A percentile compares a stretch with the other conserved stretches of the same genome.
Evolutionary conservation across 2,113 vertebrate species (phyloP).

Genomic region (Ptilorrhoa leucosticta): DNA sequence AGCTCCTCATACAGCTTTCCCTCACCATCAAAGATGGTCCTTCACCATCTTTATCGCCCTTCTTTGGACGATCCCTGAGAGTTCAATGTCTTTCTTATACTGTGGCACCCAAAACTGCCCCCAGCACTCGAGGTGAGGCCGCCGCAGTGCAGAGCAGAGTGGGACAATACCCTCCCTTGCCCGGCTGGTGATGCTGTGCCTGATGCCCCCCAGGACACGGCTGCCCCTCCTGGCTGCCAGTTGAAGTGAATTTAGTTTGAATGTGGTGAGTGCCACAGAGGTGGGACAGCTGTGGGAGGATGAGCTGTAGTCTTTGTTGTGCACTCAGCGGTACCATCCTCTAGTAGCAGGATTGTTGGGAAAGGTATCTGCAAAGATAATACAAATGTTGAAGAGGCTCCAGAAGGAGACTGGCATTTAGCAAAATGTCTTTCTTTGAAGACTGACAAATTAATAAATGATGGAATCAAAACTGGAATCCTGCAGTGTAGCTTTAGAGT

Average conservation of each 20-base stretch:
- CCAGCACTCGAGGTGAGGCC: neutral
- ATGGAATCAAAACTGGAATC: constrained; percentile 25
- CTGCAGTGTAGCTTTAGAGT: constrained; percentile 14
- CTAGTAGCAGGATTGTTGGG: neutral
- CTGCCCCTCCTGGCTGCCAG: neutral
- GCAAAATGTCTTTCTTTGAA: constrained; percentile 22
- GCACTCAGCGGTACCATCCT: neutral
- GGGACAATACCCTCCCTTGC: neutral
- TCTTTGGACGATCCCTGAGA: rapidly evolving
- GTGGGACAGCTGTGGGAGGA: neutral
- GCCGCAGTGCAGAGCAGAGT: rapidly evolving
- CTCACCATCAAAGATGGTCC: neutral
- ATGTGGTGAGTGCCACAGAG: neutral
- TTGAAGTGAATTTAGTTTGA: neutral
- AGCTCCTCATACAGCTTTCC: rapidly evolving
- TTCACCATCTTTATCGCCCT: neutral
- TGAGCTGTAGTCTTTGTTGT: neutral
- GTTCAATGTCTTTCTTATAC: neutral
- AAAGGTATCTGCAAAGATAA: neutral
- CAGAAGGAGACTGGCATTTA: constrained; percentile 4
- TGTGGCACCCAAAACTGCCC: neutral
- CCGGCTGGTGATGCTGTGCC: rapidly evolving
- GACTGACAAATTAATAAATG: constrained; percentile 44
- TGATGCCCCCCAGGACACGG: rapidly evolving
- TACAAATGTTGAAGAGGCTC: neutral